Percentiles rank a stretch among this genome's conserved stretches.
Evolutionary conservation across 2,888 invertebrate genomes (phyloP).

Genomic region (Odiellus spinosus): DNA sequence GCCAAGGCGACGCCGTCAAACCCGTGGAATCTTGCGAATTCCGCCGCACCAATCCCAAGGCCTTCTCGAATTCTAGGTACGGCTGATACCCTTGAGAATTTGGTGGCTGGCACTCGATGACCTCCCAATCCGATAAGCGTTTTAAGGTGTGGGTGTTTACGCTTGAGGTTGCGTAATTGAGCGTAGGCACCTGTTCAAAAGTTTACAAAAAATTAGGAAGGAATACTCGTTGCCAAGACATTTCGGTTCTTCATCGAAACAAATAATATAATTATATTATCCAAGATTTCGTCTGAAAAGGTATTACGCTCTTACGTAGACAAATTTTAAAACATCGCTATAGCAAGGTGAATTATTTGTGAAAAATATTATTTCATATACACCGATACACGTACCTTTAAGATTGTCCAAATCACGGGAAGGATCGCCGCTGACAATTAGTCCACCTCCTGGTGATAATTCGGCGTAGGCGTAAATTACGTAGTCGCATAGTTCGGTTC

Average conservation of each 20-base stretch:
- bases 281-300: not conserved
- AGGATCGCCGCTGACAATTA: slow-evolving; percentile 1
- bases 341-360: not conserved
- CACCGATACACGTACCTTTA: no score
- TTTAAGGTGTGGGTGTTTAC: not conserved
- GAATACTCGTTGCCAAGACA: no score
- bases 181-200: not conserved
- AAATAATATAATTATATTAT: not conserved
- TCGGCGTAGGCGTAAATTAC: slow-evolving; percentile 6
- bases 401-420: not conserved
- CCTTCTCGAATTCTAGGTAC: not conserved
- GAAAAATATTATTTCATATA: not conserved
- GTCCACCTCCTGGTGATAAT: not conserved
- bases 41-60: not conserved
- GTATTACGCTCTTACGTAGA: no score
- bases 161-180: not conserved
- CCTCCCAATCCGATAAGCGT: slow-evolving; percentile 6
- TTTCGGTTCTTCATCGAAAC: not conserved
- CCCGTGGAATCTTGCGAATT: slow-evolving; percentile 2
- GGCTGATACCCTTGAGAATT: slow-evolving; percentile 3
- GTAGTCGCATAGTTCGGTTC: slow-evolving; percentile 4
- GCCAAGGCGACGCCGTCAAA: slow-evolving; percentile 7
- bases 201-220: not conserved
- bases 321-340: no score
- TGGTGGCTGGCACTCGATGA: slow-evolving; percentile 3